Evolutionary conservation across 2,888 invertebrate species (phyloP).

Genomic region (Hartigia nigra): DNA sequence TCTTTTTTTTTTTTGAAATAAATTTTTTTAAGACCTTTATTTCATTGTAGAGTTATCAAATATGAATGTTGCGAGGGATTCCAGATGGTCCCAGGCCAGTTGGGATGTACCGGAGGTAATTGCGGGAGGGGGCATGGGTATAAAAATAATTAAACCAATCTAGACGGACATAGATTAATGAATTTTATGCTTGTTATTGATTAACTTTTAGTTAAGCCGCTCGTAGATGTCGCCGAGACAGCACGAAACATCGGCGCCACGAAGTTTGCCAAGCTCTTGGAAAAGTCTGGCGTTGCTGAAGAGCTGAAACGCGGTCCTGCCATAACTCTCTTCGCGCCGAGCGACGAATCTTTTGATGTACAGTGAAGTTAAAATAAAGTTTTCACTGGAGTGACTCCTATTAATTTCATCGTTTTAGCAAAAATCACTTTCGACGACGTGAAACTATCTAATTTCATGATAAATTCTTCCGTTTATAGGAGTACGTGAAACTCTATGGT

Average conservation of each 20-base stretch:
- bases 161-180: neutral
- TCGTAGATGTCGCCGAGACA: slow-evolving; percentile 65
- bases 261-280: slow-evolving; percentile 62
- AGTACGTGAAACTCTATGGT: slow-evolving; percentile 3
- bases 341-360: slow-evolving; percentile 66
- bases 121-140: neutral
- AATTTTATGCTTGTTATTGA: neutral
- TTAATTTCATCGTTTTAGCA: neutral
- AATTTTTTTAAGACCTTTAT: neutral
- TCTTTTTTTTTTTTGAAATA: neutral
- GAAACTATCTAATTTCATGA: neutral
- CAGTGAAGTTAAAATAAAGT: neutral
- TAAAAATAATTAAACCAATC: neutral
- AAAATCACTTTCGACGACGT: neutral
- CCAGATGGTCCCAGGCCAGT: slow-evolving; percentile 60
- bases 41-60: slow-evolving; percentile 54
- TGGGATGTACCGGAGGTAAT: slow-evolving; percentile 67
- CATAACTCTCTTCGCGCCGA: slow-evolving; percentile 67
- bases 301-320: slow-evolving; percentile 63
- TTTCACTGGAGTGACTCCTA: neutral
- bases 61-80: slow-evolving; percentile 69
- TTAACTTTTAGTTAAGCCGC: slow-evolving; percentile 60
- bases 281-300: slow-evolving; percentile 61
- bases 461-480: neutral
- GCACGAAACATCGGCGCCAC: slow-evolving; percentile 64